Base-by-base conservation (phyloP, 2,888 invertebrate genomes). In the Euzetes globulus region DNA sequence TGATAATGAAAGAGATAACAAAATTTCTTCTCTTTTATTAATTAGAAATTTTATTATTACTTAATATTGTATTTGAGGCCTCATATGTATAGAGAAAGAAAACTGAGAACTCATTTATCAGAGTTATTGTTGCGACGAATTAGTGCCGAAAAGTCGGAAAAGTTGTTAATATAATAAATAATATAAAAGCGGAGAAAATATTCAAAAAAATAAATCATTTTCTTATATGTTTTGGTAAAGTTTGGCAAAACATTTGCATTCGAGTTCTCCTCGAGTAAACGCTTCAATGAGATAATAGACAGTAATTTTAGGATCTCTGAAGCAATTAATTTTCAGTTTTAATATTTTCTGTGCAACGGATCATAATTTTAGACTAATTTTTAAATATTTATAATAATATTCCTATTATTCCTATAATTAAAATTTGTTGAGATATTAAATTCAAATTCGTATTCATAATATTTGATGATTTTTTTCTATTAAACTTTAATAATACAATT, bases 1-100 rank as follows among this genome's bases (percentile, higher is more conserved):
- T 41, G 41, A 41, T 41, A 41, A 41, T 9, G 41, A 41, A 41
- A 9, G 41, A 41, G 41, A 41, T 41, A 33, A 41, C 41, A 41
- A 41, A 41, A 41, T 41, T 13, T 41, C 33, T 33, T 33, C 13
- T 11, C 13, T 41, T 41, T 41, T 41, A 41, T 41, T 41, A 19
- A 50, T 50, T 19, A 50, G 17, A 50, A n/a, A 50, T 50, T 50
- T 50, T 17, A 50, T 50, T 50, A 50, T 19, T 19, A 50, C 19
- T n/a, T 50, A 50, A 50, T 50, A 50, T 50, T 50, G 50, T 50
- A n/a, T 50, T 50, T 41, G 50, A 50, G 50, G 50, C n/a, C n/a
- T 50, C 2, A 2, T 50, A 50, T 50, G 5, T 50, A 5, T 19
- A 50, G n/a, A 13, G n/a, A 50, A 50, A 41, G 41, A 41, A 33